phyloP scores from a whole-genome alignment of 37 sponge, comb jelly and placozoan genomes.

The Ianthella basta region DNA sequence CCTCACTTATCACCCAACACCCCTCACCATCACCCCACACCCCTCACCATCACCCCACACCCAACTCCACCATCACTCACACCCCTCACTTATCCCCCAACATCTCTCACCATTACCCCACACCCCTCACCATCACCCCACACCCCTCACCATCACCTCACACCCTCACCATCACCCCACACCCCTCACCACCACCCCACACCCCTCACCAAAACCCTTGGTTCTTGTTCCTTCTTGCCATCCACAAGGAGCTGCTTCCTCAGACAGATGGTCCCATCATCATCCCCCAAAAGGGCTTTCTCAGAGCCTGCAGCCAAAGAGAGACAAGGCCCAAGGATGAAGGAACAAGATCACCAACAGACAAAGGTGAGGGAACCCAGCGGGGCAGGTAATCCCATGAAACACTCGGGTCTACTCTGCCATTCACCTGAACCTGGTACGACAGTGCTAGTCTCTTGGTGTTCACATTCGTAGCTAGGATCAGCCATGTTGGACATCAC shows the following conservation, averaged over 20 bases:
- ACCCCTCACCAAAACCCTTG: slow-evolving; percentile 57
- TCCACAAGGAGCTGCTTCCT: slow-evolving; percentile 60
- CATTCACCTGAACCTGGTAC: no score
- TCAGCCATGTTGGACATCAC: no score
- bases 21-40: no score
- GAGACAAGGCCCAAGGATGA: neutral
- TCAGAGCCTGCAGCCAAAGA: slow-evolving; percentile 47
- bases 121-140: neutral
- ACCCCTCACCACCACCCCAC: neutral
- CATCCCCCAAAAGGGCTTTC: slow-evolving; percentile 28
- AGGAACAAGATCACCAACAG: neutral
- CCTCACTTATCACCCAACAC: neutral
- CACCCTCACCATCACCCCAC: no score
- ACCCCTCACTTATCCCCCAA: neutral
- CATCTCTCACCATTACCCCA: no score
- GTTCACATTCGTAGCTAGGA: no score
- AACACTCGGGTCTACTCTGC: no score
- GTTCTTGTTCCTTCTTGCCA: slow-evolving; percentile 79
- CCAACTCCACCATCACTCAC: neutral
- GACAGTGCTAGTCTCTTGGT: no score
- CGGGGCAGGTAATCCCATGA: no score
- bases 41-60: no score
- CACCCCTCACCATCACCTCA: no score
- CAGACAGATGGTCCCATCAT: slow-evolving; percentile 47
- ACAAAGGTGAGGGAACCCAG: no score